phyloP scores from a whole-genome alignment of 2,888 invertebrate genomes.

The Apeira syringaria region DNA sequence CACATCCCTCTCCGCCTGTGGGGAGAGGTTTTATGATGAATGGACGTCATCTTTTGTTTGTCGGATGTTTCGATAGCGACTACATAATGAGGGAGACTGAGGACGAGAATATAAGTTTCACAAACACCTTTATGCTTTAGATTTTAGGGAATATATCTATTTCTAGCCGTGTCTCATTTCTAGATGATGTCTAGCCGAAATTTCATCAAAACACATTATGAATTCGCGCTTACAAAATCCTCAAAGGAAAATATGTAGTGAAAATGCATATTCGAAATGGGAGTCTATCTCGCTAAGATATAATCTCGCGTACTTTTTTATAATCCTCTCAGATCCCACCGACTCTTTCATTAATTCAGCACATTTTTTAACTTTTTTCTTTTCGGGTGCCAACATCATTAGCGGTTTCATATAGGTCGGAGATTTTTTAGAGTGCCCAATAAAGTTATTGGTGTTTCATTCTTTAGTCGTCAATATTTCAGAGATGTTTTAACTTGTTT shows the following conservation, averaged over 20 bases:
- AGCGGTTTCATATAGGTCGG: conserved; percentile 21
- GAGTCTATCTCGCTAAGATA: conserved; percentile 11
- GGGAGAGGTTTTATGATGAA: conserved; percentile 27
- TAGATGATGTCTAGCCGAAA: too few relatives aligned
- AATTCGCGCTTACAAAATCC: neutral
- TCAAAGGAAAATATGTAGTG: neutral
- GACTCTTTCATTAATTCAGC: conserved; percentile 30
- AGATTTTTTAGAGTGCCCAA: conserved; percentile 13
- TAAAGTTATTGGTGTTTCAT: too few relatives aligned
- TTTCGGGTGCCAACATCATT: conserved; percentile 29
- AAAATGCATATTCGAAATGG: conserved; percentile 12
- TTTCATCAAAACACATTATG: too few relatives aligned
- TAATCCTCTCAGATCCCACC: conserved; percentile 25
- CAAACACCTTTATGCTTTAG: conserved; percentile 1
- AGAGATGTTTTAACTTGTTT: too few relatives aligned
- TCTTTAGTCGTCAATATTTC: too few relatives aligned
- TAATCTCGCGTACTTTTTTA: conserved; percentile 20
- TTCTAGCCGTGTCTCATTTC: too few relatives aligned
- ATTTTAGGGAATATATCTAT: neutral
- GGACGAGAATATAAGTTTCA: neutral
- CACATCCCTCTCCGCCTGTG: conserved; percentile 24
- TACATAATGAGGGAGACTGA: conserved; percentile 23
- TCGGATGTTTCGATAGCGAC: conserved; percentile 24
- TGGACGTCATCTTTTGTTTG: conserved; percentile 31
- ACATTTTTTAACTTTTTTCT: conserved; percentile 19